Base-by-base conservation (phyloP, 2,113 vertebrate species). In the Mixornis gularis region DNA sequence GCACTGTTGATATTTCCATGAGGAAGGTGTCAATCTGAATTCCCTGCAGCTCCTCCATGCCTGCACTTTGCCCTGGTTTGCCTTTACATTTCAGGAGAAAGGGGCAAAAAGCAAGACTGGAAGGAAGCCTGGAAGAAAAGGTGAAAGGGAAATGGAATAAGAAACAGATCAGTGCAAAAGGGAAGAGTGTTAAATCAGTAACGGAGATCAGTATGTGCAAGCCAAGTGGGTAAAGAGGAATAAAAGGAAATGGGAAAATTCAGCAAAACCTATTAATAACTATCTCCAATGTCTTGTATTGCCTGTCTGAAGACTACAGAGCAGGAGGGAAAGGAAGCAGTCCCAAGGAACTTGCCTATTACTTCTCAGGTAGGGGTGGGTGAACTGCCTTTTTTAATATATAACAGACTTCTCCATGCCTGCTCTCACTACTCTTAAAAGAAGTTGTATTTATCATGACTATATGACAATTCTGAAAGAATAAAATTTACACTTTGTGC, bases 101-200 rank as follows among this genome's bases (percentile, higher is more conserved):
- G 21, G 6, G 8, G 12, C 21, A 78, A 69, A 89, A 81, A 56
- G 15, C 6, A 76, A 24, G 32, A 41, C 17, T 62, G 34, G 19
- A 49, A 52, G 13, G 29, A 79, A 12, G 22, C 11, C 58, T 76
- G 46, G 41, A 69, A 25, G 38, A 38, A 66, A 64, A 72, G 11
- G 7, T 1, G 0, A 44, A 74, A 77, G 26, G 12, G 14, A 89
- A 81, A 32, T 13, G 4, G 19, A 72, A 29, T 5, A 10, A 76
- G 49, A 63, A 77, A 34, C 6, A 60, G 8, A 46, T 51, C 41
- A 36, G 3, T 11, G 17, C 24, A 13, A 59, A 52, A 8, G 6
- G 8, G 17, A 48, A 34, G 30, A 18, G 6, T 2, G 0, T 44
- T 81, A 44, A 0, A 3, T 22, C 11, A 53, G 18, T 22, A 66